These are phyloP conservation scores for honey bee (Apis mellifera) DNA, from an alignment of 1,140 invertebrate genomes.

Conservation along the genomic window Amel_HAv3.1 CM009934.2:7215001-7215500, in stretches of 20 bases:
- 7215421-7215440: conserved; percentile 22
- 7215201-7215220: conserved; percentile 32
- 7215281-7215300: conserved; percentile 33
- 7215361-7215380: conserved; percentile 64
- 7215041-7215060: too few relatives aligned
- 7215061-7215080: not conserved
- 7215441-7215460: not conserved
- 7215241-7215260: conserved; percentile 35
- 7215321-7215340: conserved; percentile 60
- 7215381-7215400: conserved; percentile 58
- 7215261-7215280: conserved; percentile 59
- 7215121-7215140: not conserved
- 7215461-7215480: not conserved
- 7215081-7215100: not conserved
- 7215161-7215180: conserved; percentile 59
- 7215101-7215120: not conserved
- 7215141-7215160: not conserved
- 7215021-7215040: not conserved
- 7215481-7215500: too few relatives aligned
- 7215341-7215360: conserved; percentile 24
- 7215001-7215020: too few relatives aligned
- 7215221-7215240: conserved; percentile 35
- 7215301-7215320: conserved; percentile 68
- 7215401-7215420: conserved; percentile 28
- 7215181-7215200: conserved; percentile 51